Base-by-base conservation (phyloP, 2,888 invertebrate species). In the Drosophila melanosoma region DNA sequence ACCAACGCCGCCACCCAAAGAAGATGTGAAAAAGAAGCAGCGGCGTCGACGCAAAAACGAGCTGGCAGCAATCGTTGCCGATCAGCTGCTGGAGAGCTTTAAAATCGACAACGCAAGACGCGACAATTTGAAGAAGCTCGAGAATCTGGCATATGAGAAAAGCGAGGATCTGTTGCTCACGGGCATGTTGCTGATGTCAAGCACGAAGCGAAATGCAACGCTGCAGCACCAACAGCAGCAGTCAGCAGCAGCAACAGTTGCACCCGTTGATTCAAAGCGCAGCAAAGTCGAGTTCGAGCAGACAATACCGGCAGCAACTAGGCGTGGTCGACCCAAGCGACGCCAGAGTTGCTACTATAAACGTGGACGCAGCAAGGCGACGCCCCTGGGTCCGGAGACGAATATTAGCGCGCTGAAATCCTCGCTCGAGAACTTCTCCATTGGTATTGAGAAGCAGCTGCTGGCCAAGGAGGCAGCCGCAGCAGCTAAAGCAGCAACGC, bases 21-120 rank as follows among this genome's bases (percentile, higher is more conserved):
- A 70, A 49, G 89, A 91, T 12, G 64, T 82, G 2, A 90, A 89
- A 60, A 91, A 89, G 64, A 92, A 92, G 66, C 92, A 91, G 58
- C 82, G 93, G 5, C 80, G 91, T 0, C 87, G 93, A 5, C 91
- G 93, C n/a, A 93, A 93, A 71, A 93, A 93, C 74, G 93, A 93
- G 49, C 72, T 93, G 42, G 93, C 93, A 0, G 93, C 93, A 38
- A 93, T 93, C 76, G 93, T 93, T 48, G 93, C 93, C 3, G 93
- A 93, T 82, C 93, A 93, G 67, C 75, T 93, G 42, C 56, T 93
- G 51, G 93, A 93, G 60, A 93, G 93, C 78, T 93, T 93, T 38
- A 93, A 93, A 75, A 92, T 93, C 3, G 93, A 93, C 68, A 93
- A 93, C 75, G 92, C 92, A 3, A 90, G 93, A 0, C 86, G 93